A percentile compares a stretch with the other conserved stretches of the same genome.
Conservation (phyloP, 2,888 invertebrate genomes). For the Cinara cedri region DNA sequence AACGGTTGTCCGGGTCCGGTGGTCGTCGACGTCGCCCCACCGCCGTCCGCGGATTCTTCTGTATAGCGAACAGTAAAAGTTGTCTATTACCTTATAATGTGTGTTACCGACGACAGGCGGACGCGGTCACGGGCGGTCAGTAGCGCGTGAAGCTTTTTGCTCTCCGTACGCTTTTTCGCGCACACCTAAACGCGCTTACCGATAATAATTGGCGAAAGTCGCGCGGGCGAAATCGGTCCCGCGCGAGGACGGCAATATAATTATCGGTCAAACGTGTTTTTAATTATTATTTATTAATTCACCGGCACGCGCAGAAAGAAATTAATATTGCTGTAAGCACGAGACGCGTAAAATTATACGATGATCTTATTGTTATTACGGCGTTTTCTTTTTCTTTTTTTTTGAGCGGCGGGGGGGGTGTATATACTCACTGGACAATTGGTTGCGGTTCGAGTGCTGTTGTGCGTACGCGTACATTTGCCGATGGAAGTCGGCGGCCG, state of each 20-base stretch:
- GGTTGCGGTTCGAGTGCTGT: constrained; percentile 13
- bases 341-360: no score
- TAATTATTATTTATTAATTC: constrained; percentile 23
- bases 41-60: constrained; percentile 29
- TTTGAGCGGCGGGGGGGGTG: background rate
- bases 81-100: no score
- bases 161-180: constrained; percentile 27
- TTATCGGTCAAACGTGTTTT: constrained; percentile 14
- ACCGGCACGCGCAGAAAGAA: no score
- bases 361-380: no score
- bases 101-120: background rate
- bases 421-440: constrained; percentile 24
- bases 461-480: constrained; percentile 39
- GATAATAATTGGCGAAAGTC: constrained; percentile 38
- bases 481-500: constrained; percentile 16
- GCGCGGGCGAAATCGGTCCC: background rate
- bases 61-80: background rate
- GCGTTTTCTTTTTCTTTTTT: background rate
- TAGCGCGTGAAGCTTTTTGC: constrained; percentile 28
- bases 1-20: constrained; percentile 72
- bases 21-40: constrained; percentile 47
- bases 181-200: background rate
- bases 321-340: no score
- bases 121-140: background rate
- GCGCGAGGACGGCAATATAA: background rate